A percentile compares a stretch with the other conserved stretches of the same genome.
Evolutionary conservation across 2,113 vertebrate species (phyloP).

Genomic region (Porphyrio hochstetteri): DNA sequence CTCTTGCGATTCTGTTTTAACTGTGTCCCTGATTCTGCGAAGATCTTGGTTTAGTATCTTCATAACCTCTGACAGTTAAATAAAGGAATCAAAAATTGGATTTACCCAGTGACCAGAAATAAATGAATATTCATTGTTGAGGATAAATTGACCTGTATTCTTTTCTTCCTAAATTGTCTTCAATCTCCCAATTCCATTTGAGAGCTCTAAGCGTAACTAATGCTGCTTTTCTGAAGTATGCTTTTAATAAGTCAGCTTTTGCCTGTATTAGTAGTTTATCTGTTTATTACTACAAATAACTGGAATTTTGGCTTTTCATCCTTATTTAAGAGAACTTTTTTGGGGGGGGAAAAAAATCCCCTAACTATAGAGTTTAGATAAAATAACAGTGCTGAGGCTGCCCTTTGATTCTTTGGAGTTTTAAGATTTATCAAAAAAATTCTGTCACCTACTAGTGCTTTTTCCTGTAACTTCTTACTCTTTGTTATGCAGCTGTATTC

Average conservation of each 20-base stretch:
- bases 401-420: too few species aligned
- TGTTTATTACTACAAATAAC: neutral
- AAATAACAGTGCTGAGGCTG: neutral
- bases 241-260: constrained; percentile 20
- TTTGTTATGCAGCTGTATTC: neutral
- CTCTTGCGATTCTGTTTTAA: neutral
- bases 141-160: constrained; percentile 16
- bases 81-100: constrained; percentile 17
- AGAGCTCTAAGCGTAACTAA: neutral
- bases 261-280: neutral
- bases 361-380: neutral
- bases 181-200: neutral
- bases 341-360: fast-evolving
- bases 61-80: neutral
- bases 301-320: neutral
- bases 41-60: neutral
- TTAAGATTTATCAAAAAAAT: neutral
- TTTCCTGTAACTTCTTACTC: neutral
- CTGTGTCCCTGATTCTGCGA: neutral
- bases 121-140: constrained; percentile 43
- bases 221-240: neutral
- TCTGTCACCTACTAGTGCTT: neutral
- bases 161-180: constrained; percentile 29
- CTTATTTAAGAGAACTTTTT: neutral
- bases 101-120: constrained; percentile 32